These are phyloP conservation scores for Stegastes partitus DNA, from an alignment of 2,113 vertebrate genomes.

Conservation along the genomic window DNA sequence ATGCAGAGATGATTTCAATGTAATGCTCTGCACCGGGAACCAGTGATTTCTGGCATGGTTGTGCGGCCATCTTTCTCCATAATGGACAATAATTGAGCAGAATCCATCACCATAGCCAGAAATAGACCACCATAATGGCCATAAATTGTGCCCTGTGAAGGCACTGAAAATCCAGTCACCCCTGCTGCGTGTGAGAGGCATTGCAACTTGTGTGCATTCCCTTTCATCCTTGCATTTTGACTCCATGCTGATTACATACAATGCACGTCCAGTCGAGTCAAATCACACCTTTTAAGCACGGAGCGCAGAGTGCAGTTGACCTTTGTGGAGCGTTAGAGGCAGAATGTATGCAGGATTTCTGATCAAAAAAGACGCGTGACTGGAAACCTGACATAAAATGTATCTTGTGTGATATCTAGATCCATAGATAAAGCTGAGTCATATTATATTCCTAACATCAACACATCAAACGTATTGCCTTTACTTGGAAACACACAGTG, in stretches of 20 bases:
- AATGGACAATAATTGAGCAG: constrained; percentile 96
- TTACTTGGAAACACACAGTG: constrained; percentile 19
- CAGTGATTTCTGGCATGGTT: constrained; percentile 83
- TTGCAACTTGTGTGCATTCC: constrained; percentile 64
- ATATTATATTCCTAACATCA: constrained; percentile 15
- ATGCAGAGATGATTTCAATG: constrained; percentile 78
- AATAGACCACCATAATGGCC: constrained; percentile 90
- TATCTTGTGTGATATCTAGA: constrained; percentile 14
- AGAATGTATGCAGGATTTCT: constrained; percentile 24
- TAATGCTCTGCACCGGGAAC: constrained; percentile 78
- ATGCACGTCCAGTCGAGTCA: constrained; percentile 64
- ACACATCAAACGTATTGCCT: not conserved
- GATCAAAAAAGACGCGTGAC: constrained; percentile 11
- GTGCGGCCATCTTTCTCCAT: constrained; percentile 89
- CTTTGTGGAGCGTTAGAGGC: constrained; percentile 40
- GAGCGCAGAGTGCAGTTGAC: constrained; percentile 51
- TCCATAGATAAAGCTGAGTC: not conserved
- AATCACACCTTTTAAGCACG: constrained; percentile 76
- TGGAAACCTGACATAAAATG: constrained; percentile 36
- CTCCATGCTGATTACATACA: constrained; percentile 80
- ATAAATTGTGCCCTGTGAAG: constrained; percentile 88
- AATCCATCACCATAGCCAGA: constrained; percentile 90
- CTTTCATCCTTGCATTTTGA: constrained; percentile 68
- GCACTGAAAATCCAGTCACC: constrained; percentile 78
- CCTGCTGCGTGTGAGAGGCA: constrained; percentile 78